Base-by-base conservation (phyloP, 2,113 vertebrate species). In the Aythya baeri region DNA sequence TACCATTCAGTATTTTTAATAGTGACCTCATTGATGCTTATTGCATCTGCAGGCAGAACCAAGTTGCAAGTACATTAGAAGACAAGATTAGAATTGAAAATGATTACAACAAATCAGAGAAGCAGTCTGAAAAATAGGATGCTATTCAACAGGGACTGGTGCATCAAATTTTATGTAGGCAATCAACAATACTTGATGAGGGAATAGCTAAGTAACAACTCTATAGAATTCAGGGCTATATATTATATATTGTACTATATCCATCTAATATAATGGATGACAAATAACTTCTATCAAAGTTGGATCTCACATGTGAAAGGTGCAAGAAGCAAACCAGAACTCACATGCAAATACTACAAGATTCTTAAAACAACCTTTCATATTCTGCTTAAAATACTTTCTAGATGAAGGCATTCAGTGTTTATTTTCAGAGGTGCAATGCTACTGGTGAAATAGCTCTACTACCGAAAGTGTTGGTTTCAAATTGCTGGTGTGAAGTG, bases 21-120 rank as follows among this genome's bases (percentile, higher is more conserved):
- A 67, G 74, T 79, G 85, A 89, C 84, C 78, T 78, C 88, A 84
- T 8, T 71, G 85, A 63, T 80, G 46, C 66, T 90, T 49, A 63
- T 90, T 88, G 17, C 86, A 90, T 21, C 79, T 88, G 43, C 86
- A 94, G 84, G 49, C 73, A 89, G 73, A 81, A 62, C 21, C 77
- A 61, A 38, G 25, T 32, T 25, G 55, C 34, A 50, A 57, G 63
- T 7, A 44, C 44, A 61, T 26, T 62, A 46, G 66, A 46, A 80
- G 57, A 67, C 70, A 75, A 27, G 77, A 52, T 9, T 52, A 73
- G 84, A 94, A 91, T 52, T 89, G 73, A 66, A 83, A 94, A 17
- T 13, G 18, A 66, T 38, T 1, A 2, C 18, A 59, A 52, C 34
- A 57, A 83, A 73, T 71, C 7, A 3, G 17, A 85, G 71, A 17